Percentiles rank a stretch among this genome's conserved stretches.
Evolutionary conservation across 2,113 vertebrate species (phyloP).

Genomic region (Hippopotamus amphibius): DNA sequence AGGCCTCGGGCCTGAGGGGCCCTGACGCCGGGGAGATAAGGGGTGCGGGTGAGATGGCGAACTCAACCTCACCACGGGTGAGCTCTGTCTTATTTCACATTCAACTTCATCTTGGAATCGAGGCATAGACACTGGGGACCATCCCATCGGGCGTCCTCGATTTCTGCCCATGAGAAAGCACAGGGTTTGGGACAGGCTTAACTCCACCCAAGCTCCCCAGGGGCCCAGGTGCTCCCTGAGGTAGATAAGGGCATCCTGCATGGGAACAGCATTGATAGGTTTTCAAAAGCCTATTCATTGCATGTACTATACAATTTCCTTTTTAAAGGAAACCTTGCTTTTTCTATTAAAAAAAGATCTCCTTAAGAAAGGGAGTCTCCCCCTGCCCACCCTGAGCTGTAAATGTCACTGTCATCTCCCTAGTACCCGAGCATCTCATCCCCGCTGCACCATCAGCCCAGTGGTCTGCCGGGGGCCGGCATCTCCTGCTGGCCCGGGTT

Average conservation of each 20-base stretch:
- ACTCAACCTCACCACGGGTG: fast-evolving
- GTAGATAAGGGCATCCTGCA: fast-evolving
- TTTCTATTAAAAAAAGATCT: background rate
- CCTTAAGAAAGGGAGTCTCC: background rate
- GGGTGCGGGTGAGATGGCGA: background rate
- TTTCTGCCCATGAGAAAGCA: fast-evolving
- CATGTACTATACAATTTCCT: fast-evolving
- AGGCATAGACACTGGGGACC: background rate
- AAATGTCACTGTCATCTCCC: fast-evolving
- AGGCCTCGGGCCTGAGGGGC: fast-evolving
- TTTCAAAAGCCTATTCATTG: background rate
- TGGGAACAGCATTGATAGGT: fast-evolving
- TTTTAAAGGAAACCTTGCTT: background rate
- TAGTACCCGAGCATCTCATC: fast-evolving
- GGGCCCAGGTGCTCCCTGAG: background rate
- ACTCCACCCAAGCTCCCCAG: fast-evolving
- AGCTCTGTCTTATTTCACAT: background rate
- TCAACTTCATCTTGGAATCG: too few relatives aligned
- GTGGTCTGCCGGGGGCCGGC: fast-evolving
- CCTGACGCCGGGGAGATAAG: background rate
- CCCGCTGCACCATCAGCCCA: fast-evolving
- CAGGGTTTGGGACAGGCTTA: fast-evolving
- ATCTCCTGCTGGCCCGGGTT: background rate
- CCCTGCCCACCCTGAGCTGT: fast-evolving
- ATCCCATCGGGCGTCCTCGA: fast-evolving